phyloP scores from a whole-genome alignment of 2,888 invertebrate genomes.

The Helicoverpa assulta region DNA sequence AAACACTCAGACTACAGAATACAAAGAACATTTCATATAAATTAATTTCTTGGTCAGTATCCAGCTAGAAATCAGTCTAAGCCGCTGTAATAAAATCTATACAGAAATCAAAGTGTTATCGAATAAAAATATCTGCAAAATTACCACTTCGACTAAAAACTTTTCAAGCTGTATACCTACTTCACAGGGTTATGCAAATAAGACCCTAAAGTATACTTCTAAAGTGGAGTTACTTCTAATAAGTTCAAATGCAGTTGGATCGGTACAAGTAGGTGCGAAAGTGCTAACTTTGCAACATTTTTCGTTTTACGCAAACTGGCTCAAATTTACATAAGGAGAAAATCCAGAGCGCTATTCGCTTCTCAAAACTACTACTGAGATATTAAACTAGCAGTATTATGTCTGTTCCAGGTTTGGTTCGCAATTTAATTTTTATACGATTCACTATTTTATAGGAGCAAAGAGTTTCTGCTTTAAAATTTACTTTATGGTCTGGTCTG shows the following conservation, averaged over 20 bases:
- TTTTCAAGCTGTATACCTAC: slow-evolving; percentile 57
- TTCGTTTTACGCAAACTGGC: slow-evolving; percentile 65
- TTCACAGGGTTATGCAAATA: slow-evolving; percentile 62
- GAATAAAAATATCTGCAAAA: slow-evolving; percentile 19
- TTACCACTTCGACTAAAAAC: slow-evolving; percentile 41
- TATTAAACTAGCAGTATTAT: slow-evolving; percentile 50
- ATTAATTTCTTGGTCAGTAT: neutral
- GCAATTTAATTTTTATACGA: slow-evolving; percentile 32
- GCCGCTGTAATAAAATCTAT: neutral
- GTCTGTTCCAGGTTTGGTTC: slow-evolving; percentile 1
- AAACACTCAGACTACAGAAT: too few relatives aligned
- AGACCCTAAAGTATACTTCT: slow-evolving; percentile 64
- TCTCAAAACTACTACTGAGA: slow-evolving; percentile 40
- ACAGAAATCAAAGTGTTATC: slow-evolving; percentile 25
- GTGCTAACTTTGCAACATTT: slow-evolving; percentile 71
- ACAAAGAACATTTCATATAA: too few relatives aligned
- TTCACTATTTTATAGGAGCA: slow-evolving; percentile 10
- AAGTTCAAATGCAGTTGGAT: slow-evolving; percentile 64
- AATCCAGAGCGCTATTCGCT: slow-evolving; percentile 69
- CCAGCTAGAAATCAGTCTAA: too few relatives aligned
- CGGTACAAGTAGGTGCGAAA: slow-evolving; percentile 65
- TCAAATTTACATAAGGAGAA: slow-evolving; percentile 70
- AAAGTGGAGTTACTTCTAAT: slow-evolving; percentile 68
- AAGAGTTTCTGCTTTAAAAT: slow-evolving; percentile 12
- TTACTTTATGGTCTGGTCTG: slow-evolving; percentile 1